A percentile compares a stretch with the other conserved stretches of the same genome.
Conservation (phyloP, 2,113 vertebrate species). For the Zosterops hypoxanthus region DNA sequence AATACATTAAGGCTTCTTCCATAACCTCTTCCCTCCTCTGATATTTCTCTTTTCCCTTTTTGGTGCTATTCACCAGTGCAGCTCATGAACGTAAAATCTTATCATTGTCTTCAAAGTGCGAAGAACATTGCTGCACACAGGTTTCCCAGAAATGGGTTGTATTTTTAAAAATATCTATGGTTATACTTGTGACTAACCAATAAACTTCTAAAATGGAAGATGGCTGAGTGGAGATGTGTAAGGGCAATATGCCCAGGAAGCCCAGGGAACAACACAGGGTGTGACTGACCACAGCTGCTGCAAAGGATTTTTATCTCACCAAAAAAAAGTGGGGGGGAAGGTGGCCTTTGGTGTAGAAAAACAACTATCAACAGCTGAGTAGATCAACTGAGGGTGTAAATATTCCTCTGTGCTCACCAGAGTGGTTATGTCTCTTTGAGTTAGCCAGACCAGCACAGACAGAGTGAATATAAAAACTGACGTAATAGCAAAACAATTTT, state of each 20-base stretch:
- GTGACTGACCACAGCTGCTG: neutral
- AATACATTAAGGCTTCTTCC: conserved; percentile 16
- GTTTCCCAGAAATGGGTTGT: neutral
- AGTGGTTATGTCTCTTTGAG: neutral
- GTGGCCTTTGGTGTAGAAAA: neutral
- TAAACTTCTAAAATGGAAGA: neutral
- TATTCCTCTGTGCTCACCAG: neutral
- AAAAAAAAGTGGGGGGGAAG: neutral
- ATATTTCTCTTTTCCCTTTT: neutral
- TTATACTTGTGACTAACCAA: neutral
- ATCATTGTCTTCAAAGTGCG: neutral
- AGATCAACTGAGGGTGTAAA: neutral
- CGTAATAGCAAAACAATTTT: neutral
- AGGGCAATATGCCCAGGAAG: neutral
- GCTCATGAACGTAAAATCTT: neutral
- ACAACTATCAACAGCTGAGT: neutral
- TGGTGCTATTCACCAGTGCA: neutral
- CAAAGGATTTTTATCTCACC: neutral
- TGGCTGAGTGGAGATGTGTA: neutral
- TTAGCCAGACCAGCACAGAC: neutral
- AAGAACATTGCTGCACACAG: neutral
- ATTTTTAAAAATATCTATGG: neutral
- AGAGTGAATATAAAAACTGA: neutral
- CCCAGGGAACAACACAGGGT: neutral
- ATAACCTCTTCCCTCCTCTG: conserved; percentile 3